Base-by-base conservation (phyloP, 2,888 invertebrate species). In the Sialis lutaria region DNA sequence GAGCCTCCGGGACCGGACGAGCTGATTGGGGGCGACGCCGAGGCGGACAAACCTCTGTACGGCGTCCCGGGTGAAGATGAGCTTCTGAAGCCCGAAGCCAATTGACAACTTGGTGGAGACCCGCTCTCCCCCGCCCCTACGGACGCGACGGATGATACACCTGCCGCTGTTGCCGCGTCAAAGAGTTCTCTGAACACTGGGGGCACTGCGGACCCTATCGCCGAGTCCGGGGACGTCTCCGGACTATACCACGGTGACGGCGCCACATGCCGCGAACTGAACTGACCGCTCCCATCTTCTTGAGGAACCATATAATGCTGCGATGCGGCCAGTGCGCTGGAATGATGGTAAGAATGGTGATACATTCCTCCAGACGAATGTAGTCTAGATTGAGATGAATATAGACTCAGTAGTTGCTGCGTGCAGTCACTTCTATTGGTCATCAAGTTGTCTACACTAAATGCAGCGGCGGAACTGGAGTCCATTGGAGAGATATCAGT, bases 391-490 rank as follows among this genome's bases (percentile, higher is more conserved):
- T 52, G 50, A 46, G 45, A 53, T n/a, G 64, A 60, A 49, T 58
- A 61, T 4, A 40, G 30, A n/a, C 37, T 40, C 47, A 44, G 50
- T 0, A 46, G 45, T 12, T 50, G 40, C 35, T 48, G 48, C 6
- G 45, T 44, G 10, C 33, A 47, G 10, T 52, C 45, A 10, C 55
- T 54, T 40, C 60, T 58, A 43, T 62, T 70, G 1, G 74, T 74
- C 70, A 76, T 76, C 51, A 77, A 59, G 46, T 73, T 73, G 56
- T 77, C 77, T n/a, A 77, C 77, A 56, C 70, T 74, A 56, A 77
- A 77, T 4, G 70, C 68, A 5, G 71, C 67, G 1, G 40, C 45
- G 64, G 60, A 45, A 61, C 68, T 52, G 56, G 61, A 55, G 48
- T 67, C 67, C 59, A 67, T 63, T 1, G 62, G 62, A 3, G 61